Evolutionary conservation across 2,888 invertebrate species (phyloP).

Genomic region (Diploptera punctata): DNA sequence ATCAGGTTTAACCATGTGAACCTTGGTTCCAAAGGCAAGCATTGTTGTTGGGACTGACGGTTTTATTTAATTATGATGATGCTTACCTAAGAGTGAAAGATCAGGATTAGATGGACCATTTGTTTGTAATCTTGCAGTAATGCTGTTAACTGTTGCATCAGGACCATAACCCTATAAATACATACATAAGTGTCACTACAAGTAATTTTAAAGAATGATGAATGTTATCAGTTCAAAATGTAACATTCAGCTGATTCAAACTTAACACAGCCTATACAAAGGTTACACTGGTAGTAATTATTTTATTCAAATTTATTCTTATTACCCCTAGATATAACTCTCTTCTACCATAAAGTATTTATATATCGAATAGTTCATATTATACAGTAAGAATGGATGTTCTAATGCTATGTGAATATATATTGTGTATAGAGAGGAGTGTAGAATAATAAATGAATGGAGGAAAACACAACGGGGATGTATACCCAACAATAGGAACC

Average conservation of each 20-base stretch:
- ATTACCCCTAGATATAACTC: not conserved
- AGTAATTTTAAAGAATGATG: not conserved
- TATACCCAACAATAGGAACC: too few relatives aligned
- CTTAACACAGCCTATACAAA: not conserved
- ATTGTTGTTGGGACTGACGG: not conserved
- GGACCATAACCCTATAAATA: constrained; percentile 40
- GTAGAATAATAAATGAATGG: too few relatives aligned
- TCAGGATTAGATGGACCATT: not conserved
- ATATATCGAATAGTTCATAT: too few relatives aligned
- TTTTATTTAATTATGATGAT: not conserved
- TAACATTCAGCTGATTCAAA: not conserved
- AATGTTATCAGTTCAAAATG: not conserved
- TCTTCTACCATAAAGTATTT: not conserved
- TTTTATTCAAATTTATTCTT: not conserved
- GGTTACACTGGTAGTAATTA: not conserved
- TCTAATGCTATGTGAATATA: too few relatives aligned
- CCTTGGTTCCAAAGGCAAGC: not conserved
- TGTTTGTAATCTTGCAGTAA: constrained; percentile 19
- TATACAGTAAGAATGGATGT: too few relatives aligned
- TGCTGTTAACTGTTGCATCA: constrained; percentile 40
- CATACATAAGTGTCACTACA: not conserved
- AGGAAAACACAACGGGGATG: too few relatives aligned
- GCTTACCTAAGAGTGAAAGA: constrained; percentile 31
- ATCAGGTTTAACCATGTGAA: not conserved
- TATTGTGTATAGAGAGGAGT: too few relatives aligned